These are phyloP conservation scores for Agrochola litura DNA, from an alignment of 2,888 invertebrate genomes.

Conservation along the genomic window DNA sequence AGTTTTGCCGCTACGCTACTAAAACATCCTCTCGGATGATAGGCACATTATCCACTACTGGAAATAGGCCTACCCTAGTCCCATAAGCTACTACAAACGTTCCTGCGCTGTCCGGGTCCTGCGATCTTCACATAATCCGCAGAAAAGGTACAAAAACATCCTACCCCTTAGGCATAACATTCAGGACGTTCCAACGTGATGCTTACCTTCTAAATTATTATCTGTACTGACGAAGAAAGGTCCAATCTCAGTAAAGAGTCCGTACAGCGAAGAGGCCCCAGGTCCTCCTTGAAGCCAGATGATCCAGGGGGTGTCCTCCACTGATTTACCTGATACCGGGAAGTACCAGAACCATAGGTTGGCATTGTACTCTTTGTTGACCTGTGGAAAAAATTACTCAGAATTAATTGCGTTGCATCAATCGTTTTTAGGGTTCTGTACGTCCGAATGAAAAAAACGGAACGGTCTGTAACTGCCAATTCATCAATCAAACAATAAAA, in stretches of 20 bases:
- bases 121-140: background rate
- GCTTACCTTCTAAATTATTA: conserved; percentile 79
- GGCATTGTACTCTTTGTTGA: conserved; percentile 94
- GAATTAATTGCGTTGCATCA: background rate
- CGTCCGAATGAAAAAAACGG: too few species aligned
- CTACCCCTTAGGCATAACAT: background rate
- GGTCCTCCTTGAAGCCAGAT: conserved; percentile 92
- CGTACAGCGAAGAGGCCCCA: conserved; percentile 90
- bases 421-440: too few species aligned
- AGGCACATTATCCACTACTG: background rate
- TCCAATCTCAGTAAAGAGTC: conserved; percentile 92
- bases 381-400: conserved; percentile 80
- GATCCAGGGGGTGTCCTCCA: conserved; percentile 89
- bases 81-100: background rate
- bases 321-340: conserved; percentile 91
- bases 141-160: background rate
- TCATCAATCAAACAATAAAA: too few species aligned
- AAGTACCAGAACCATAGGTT: conserved; percentile 97
- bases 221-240: conserved; percentile 89
- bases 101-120: background rate
- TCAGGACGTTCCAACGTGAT: background rate
- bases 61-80: background rate
- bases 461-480: too few species aligned
- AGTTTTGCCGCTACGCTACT: background rate
- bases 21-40: background rate